A percentile compares a stretch with the other conserved stretches of the same genome.
Conservation (phyloP, 2,888 invertebrate species). For the Aspidapion aeneum region DNA sequence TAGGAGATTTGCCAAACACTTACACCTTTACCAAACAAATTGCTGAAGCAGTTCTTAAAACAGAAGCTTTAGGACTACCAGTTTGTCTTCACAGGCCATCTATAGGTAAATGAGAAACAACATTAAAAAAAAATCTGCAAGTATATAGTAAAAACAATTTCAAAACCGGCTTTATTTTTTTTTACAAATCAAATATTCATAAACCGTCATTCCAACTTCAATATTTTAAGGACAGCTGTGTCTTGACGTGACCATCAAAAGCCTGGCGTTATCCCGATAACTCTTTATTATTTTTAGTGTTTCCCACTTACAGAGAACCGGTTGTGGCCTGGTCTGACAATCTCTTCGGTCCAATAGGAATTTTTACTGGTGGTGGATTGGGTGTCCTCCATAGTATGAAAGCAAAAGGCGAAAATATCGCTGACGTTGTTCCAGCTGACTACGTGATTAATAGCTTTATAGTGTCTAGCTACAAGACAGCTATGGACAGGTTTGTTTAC, state of each 20-base stretch:
- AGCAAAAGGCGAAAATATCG: slow-evolving; percentile 49
- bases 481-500: neutral
- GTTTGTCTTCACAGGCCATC: slow-evolving; percentile 65
- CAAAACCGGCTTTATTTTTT: too few species aligned
- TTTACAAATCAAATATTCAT: too few species aligned
- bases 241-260: too few species aligned
- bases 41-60: slow-evolving; percentile 59
- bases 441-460: slow-evolving; percentile 60
- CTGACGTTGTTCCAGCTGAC: slow-evolving; percentile 66
- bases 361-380: slow-evolving; percentile 39
- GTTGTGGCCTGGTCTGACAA: slow-evolving; percentile 72
- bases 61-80: slow-evolving; percentile 55
- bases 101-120: slow-evolving; percentile 50
- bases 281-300: slow-evolving; percentile 50
- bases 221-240: too few species aligned
- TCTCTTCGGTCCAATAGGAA: slow-evolving; percentile 62
- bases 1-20: slow-evolving; percentile 62
- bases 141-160: too few species aligned
- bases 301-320: slow-evolving; percentile 55
- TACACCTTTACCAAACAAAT: slow-evolving; percentile 72
- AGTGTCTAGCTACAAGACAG: slow-evolving; percentile 40
- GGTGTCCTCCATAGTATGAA: slow-evolving; percentile 58
- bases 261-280: too few species aligned
- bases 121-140: too few species aligned
- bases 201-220: too few species aligned